phyloP scores from a whole-genome alignment of 2,888 invertebrate species.

The Bruchidius siliquastri region DNA sequence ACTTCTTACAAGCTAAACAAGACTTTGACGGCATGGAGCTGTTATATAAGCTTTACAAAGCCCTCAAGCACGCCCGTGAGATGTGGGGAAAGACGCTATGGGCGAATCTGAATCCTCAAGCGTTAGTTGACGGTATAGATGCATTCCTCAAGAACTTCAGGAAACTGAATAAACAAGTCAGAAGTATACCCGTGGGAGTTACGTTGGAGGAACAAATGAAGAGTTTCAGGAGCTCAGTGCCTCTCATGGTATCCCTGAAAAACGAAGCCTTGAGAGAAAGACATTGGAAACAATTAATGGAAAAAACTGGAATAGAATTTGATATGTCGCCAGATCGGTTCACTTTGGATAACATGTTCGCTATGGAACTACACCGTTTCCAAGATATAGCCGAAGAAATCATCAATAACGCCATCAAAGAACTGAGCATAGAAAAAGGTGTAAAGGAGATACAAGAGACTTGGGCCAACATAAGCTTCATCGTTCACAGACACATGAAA shows the following conservation, averaged over 20 bases:
- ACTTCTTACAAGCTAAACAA: slow-evolving; percentile 59
- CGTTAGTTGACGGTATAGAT: slow-evolving; percentile 81
- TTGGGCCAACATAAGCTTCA: slow-evolving; percentile 64
- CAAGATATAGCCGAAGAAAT: slow-evolving; percentile 83
- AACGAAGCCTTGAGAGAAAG: slow-evolving; percentile 85
- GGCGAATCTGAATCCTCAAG: slow-evolving; percentile 80
- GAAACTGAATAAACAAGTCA: slow-evolving; percentile 63
- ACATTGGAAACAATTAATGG: slow-evolving; percentile 88
- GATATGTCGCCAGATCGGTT: slow-evolving; percentile 84
- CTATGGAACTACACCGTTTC: slow-evolving; percentile 80
- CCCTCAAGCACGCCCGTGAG: slow-evolving; percentile 72
- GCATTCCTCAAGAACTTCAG: slow-evolving; percentile 74
- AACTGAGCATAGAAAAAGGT: slow-evolving; percentile 84
- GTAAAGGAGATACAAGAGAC: slow-evolving; percentile 77
- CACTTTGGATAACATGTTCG: slow-evolving; percentile 86
- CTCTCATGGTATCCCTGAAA: slow-evolving; percentile 85
- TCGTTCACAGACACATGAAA: slow-evolving; percentile 62
- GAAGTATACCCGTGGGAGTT: slow-evolving; percentile 58
- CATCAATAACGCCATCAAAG: slow-evolving; percentile 83
- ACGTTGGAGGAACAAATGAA: slow-evolving; percentile 79
- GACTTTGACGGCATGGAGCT: slow-evolving; percentile 65
- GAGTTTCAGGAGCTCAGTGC: slow-evolving; percentile 81
- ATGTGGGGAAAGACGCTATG: slow-evolving; percentile 83
- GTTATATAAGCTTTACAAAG: slow-evolving; percentile 73
- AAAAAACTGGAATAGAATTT: slow-evolving; percentile 75